Percentiles rank a stretch among this genome's conserved stretches.
These are phyloP conservation scores for Eupithecia dodoneata DNA, from an alignment of 2,888 invertebrate genomes.

Conservation along the genomic window DNA sequence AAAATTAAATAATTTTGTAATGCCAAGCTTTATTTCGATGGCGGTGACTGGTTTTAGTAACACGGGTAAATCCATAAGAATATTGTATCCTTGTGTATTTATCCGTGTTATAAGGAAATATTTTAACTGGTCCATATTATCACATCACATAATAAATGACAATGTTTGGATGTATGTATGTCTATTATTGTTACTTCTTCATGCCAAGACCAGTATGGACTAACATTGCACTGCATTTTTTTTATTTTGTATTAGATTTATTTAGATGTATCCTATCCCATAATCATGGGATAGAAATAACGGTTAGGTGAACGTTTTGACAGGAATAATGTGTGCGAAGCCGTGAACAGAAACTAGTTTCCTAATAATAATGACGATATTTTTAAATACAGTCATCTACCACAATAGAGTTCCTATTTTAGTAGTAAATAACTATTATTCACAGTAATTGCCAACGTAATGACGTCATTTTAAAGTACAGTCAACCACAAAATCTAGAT, in stretches of 20 bases:
- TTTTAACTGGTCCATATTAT: not conserved
- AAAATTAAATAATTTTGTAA: not conserved
- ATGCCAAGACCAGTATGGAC: not conserved
- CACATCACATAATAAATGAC: no score
- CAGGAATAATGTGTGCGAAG: not conserved
- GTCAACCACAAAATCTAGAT: constrained; percentile 6
- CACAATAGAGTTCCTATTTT: no score
- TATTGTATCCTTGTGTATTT: not conserved
- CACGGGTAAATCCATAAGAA: no score
- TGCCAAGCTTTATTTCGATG: not conserved
- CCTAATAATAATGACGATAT: not conserved
- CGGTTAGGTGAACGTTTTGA: not conserved
- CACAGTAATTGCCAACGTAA: not conserved
- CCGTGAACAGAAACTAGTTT: not conserved
- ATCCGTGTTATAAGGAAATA: not conserved
- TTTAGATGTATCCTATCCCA: not conserved
- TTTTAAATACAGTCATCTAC: not conserved
- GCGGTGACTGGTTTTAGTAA: not conserved
- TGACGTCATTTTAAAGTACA: not conserved
- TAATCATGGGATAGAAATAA: not conserved
- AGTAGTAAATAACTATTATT: no score
- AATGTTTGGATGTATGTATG: not conserved
- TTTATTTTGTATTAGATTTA: no score
- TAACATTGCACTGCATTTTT: no score
- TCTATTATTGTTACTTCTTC: not conserved